phyloP scores from a whole-genome alignment of 2,113 vertebrate genomes.

The Prolemur simus region DNA sequence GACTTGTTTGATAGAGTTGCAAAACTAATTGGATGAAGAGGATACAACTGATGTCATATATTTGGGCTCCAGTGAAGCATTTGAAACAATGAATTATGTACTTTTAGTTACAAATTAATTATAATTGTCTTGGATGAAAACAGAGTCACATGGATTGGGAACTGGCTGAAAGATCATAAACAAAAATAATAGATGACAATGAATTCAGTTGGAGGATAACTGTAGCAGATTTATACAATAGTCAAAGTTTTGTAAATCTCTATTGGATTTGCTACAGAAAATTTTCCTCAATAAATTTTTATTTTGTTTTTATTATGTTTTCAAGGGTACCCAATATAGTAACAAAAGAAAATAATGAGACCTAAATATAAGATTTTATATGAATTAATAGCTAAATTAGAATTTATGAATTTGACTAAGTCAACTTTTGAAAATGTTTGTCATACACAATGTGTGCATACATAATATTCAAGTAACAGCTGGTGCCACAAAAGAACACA shows the following conservation, averaged over 20 bases:
- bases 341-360: background rate
- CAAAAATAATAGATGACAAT: constrained; percentile 44
- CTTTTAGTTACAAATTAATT: constrained; percentile 72
- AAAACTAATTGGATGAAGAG: constrained; percentile 58
- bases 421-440: background rate
- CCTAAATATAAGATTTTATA: background rate
- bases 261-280: background rate
- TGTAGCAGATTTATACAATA: background rate
- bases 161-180: constrained; percentile 57
- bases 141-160: constrained; percentile 34
- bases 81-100: constrained; percentile 59
- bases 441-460: background rate
- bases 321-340: background rate
- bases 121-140: constrained; percentile 65
- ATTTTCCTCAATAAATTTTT: background rate
- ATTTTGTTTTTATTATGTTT: background rate
- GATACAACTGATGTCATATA: constrained; percentile 36
- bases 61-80: constrained; percentile 66
- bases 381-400: background rate
- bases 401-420: background rate
- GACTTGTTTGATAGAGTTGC: constrained; percentile 58
- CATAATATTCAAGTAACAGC: background rate
- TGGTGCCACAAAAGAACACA: background rate
- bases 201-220: background rate
- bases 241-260: background rate